A percentile compares a stretch with the other conserved stretches of the same genome.
These are phyloP conservation scores for Tinea semifulvella DNA, from an alignment of 2,888 invertebrate species.

Conservation along the genomic window DNA sequence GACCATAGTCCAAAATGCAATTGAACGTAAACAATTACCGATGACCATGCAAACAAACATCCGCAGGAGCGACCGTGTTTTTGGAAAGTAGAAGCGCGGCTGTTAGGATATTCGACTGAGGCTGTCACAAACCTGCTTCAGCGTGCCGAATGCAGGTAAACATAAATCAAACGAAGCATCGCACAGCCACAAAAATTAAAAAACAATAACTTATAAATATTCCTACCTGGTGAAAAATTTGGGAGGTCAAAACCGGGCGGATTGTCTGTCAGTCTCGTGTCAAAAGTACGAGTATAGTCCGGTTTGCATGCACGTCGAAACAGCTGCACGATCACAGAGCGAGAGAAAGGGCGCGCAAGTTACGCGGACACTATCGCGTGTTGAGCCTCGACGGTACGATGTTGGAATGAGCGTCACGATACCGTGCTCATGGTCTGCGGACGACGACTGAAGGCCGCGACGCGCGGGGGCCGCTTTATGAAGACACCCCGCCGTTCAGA, in stretches of 20 bases:
- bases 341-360: slow-evolving; percentile 63
- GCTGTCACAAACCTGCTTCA: slow-evolving; percentile 9
- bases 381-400: slow-evolving; percentile 38
- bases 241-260: slow-evolving; percentile 38
- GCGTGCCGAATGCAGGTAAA: background rate
- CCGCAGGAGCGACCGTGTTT: slow-evolving; percentile 8
- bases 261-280: slow-evolving; percentile 43
- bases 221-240: slow-evolving; percentile 45
- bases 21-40: background rate
- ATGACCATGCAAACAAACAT: slow-evolving; percentile 5
- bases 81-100: slow-evolving; percentile 13
- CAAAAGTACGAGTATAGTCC: slow-evolving; percentile 56
- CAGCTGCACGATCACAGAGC: slow-evolving; percentile 60
- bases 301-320: slow-evolving; percentile 59
- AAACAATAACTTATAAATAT: slow-evolving; percentile 22
- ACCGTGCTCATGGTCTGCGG: slow-evolving; percentile 50
- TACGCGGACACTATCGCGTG: slow-evolving; percentile 53
- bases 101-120: slow-evolving; percentile 12
- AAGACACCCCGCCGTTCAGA: slow-evolving; percentile 31
- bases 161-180: slow-evolving; percentile 25
- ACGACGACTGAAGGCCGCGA: slow-evolving; percentile 60
- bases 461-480: slow-evolving; percentile 60
- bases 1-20: too few species aligned
- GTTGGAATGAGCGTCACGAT: slow-evolving; percentile 50
- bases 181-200: slow-evolving; percentile 34